Evolutionary conservation across 2,797 vertebrate genomes (phyloP).

Genomic region (Xenopus petersii): DNA sequence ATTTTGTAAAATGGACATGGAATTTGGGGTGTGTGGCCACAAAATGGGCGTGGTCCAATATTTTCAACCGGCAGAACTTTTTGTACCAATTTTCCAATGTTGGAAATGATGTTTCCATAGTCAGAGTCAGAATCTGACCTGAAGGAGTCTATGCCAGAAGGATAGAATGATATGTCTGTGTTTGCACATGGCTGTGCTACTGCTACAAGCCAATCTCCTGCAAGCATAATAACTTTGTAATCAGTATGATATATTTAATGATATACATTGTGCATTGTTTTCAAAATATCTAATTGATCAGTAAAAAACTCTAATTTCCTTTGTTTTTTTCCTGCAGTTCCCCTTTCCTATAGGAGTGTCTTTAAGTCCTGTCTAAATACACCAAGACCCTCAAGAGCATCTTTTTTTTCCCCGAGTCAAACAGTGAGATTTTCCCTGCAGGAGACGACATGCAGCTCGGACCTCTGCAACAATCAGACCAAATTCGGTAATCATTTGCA

Average conservation of each 20-base stretch:
- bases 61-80: too few species aligned
- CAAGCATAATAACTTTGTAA: neutral
- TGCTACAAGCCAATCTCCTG: neutral
- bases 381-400: neutral
- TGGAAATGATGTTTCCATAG: too few species aligned
- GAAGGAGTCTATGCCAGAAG: neutral
- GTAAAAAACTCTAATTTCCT: neutral
- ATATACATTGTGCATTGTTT: too few species aligned
- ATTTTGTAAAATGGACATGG: too few species aligned
- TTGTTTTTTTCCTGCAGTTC: neutral
- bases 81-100: too few species aligned
- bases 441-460: conserved; percentile 4
- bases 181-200: neutral
- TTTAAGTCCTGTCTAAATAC: conserved; percentile 6
- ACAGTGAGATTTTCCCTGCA: neutral
- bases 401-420: neutral
- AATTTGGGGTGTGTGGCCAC: too few species aligned
- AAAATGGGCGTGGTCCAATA: too few species aligned
- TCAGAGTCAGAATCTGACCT: too few species aligned
- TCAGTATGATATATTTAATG: neutral
- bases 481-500: conserved; percentile 1
- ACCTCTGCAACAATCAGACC: conserved; percentile 10
- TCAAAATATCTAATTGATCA: neutral
- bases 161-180: neutral
- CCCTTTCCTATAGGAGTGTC: neutral